Base-by-base conservation (phyloP, 2,888 invertebrate genomes). In the Tricholauxania praeusta region DNA sequence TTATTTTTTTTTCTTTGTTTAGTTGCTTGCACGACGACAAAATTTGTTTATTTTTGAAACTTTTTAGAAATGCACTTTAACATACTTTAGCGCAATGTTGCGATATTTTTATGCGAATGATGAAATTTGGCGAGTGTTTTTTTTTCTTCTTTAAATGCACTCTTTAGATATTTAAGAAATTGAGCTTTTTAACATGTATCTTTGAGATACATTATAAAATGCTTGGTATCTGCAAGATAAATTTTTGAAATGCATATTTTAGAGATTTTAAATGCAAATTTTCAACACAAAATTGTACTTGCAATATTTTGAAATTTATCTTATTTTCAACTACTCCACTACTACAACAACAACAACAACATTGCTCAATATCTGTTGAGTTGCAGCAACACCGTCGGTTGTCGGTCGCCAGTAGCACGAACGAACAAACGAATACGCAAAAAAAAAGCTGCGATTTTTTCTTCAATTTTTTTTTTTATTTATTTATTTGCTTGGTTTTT, bases 331-430 rank as follows among this genome's bases (percentile, higher is more conserved):
- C n/a, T 17, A 14, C 12, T 19, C 2, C 14, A 12, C 7, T 4
- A 39, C 15, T 14, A 67, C n/a, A 55, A 10, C 14, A 55, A 19
- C 12, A 57, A 57, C 55, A 57, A 19, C 55, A 47, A 51, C 28
- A 51, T 65, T 65, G 65, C 65, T 65, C 51, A 65, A 65, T 52
- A 65, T 51, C 51, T 65, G 65, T 66, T 66, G 65, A 28, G 53
- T 51, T 66, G 53, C 65, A 53, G 28, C 65, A 53, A 65, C 51
- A 65, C 28, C 65, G 47, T 12, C 15, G 17, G 7, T 10, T 1
- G 7, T 39, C 39, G 10, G 39, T 39, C 10, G 39, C 39, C 39
- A 39, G 39, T 39, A 39, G 39, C 39, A 39, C 39, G 39, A 39
- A 39, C 39, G 39, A 39, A 39, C 39, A 10, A 10, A 10, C 39